Percentiles rank a stretch among this genome's conserved stretches.
phyloP scores from a whole-genome alignment of 1,140 invertebrate genomes.

The Caenorhabditis briggsae region DNA sequence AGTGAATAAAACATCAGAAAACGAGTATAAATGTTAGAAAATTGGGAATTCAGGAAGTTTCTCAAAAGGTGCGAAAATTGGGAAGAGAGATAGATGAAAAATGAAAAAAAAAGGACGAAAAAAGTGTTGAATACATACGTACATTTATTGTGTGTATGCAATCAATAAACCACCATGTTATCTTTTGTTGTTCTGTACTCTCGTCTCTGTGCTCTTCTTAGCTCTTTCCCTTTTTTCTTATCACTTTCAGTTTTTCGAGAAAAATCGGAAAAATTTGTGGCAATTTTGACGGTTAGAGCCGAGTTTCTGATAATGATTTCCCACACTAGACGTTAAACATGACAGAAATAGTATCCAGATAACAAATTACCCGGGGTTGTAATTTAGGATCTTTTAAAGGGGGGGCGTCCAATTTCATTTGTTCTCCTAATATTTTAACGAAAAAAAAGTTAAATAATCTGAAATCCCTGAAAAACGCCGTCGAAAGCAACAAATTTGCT shows the following conservation, averaged over 20 bases:
- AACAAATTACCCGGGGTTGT: too few species aligned
- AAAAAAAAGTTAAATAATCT: too few species aligned
- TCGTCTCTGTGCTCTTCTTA: not conserved
- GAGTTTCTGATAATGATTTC: not conserved
- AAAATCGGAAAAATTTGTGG: slow-evolving; percentile 12
- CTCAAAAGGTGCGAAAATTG: not conserved
- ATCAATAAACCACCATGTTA: slow-evolving; percentile 30
- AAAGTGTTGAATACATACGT: slow-evolving; percentile 23
- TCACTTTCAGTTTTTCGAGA: slow-evolving; percentile 6
- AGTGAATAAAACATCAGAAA: slow-evolving; percentile 34
- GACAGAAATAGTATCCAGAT: too few species aligned
- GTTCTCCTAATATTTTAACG: too few species aligned
- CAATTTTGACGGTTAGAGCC: not conserved
- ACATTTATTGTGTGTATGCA: slow-evolving; percentile 35
- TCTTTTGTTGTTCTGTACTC: slow-evolving; percentile 50
- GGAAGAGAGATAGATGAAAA: slow-evolving; percentile 49
- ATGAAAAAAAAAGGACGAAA: not conserved
- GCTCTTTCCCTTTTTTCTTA: slow-evolving; percentile 22
- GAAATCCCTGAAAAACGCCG: too few species aligned
- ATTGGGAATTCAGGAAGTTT: slow-evolving; percentile 22
- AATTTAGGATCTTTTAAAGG: too few species aligned
- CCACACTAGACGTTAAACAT: too few species aligned
- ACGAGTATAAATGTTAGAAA: slow-evolving; percentile 9
- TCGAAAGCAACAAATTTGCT: too few species aligned
- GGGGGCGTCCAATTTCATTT: too few species aligned